Evolutionary conservation across 2,888 invertebrate species (phyloP).

Genomic region (Strigamia crassipes): DNA sequence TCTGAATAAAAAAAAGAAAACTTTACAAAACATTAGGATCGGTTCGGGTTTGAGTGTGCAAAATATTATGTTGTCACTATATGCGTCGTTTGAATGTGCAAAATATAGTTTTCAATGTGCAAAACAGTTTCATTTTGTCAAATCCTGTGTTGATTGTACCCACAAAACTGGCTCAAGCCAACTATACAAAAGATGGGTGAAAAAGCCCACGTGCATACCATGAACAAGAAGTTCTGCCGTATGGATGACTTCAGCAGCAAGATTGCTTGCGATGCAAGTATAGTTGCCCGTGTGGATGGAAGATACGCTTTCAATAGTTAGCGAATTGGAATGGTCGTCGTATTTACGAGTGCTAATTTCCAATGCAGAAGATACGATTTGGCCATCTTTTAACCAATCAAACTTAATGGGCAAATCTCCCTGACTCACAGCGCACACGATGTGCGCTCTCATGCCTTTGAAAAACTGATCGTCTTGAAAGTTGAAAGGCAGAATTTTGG

Average conservation of each 20-base stretch:
- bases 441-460: constrained; percentile 62
- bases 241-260: constrained; percentile 52
- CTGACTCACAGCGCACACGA: constrained; percentile 72
- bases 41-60: not conserved
- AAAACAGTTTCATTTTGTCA: not conserved
- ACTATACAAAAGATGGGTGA: not conserved
- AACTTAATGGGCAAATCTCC: constrained; percentile 79
- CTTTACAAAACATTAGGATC: not conserved
- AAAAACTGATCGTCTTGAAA: constrained; percentile 16
- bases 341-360: constrained; percentile 51
- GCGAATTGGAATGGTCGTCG: constrained; percentile 51
- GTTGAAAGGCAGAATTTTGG: constrained; percentile 11
- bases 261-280: constrained; percentile 53
- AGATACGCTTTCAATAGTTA: constrained; percentile 53
- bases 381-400: constrained; percentile 66
- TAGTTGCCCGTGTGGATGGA: constrained; percentile 53
- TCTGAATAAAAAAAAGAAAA: not conserved
- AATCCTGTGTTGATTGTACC: not conserved
- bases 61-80: not conserved
- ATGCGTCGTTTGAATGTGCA: not conserved
- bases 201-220: constrained; percentile 50
- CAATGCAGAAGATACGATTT: constrained; percentile 55
- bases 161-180: not conserved
- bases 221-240: constrained; percentile 52
- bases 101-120: not conserved